Evolutionary conservation across 2,113 vertebrate species (phyloP).

Genomic region (Atrichornis clamosus): DNA sequence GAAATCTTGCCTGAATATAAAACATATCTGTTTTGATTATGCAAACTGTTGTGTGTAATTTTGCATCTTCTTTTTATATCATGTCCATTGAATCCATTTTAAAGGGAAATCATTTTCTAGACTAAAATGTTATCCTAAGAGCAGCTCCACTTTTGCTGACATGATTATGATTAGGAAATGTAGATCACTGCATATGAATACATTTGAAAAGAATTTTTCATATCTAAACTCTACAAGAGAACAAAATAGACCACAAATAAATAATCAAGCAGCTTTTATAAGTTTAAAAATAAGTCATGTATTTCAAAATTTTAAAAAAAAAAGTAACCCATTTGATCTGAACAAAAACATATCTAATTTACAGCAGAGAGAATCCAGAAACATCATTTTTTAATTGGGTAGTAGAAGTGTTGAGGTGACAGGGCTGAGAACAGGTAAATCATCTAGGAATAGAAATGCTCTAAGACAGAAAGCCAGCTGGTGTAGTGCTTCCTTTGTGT

Average conservation of each 20-base stretch:
- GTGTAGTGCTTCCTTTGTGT: slow-evolving; percentile 72
- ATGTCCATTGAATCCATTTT: slow-evolving; percentile 84
- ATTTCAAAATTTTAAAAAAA: slow-evolving; percentile 56
- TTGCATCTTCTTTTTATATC: slow-evolving; percentile 80
- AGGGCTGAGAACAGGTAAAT: slow-evolving; percentile 83
- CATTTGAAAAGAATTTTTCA: slow-evolving; percentile 76
- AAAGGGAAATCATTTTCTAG: slow-evolving; percentile 82
- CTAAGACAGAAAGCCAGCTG: slow-evolving; percentile 76
- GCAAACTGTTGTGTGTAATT: slow-evolving; percentile 84
- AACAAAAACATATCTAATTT: slow-evolving; percentile 68
- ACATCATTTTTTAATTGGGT: slow-evolving; percentile 74
- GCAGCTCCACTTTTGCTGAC: slow-evolving; percentile 79
- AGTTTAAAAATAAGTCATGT: slow-evolving; percentile 77
- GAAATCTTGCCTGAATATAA: slow-evolving; percentile 79
- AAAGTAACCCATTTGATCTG: slow-evolving; percentile 69
- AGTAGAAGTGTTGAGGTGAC: slow-evolving; percentile 72
- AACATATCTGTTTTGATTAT: slow-evolving; percentile 83
- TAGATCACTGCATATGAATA: slow-evolving; percentile 79
- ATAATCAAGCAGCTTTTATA: slow-evolving; percentile 80
- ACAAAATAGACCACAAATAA: slow-evolving; percentile 81
- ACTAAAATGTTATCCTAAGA: slow-evolving; percentile 81
- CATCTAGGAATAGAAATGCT: slow-evolving; percentile 79
- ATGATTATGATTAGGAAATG: slow-evolving; percentile 84
- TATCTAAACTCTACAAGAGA: slow-evolving; percentile 76
- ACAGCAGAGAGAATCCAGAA: slow-evolving; percentile 56